A percentile compares a stretch with the other conserved stretches of the same genome.
These are phyloP conservation scores for Torymus tubicola DNA, from an alignment of 2,888 invertebrate genomes.

Conservation along the genomic window DNA sequence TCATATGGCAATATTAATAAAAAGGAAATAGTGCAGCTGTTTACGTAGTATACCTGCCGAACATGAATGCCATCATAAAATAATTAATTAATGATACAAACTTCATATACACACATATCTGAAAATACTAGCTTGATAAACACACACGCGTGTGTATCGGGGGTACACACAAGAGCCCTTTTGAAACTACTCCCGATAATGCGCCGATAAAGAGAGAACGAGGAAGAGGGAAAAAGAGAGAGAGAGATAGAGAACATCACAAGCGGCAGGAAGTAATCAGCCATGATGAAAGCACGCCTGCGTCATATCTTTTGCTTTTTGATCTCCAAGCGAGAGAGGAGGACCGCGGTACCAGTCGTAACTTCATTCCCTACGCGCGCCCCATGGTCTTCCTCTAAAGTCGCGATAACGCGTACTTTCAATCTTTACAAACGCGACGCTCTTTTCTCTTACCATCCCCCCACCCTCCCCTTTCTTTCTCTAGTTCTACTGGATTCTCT, in stretches of 20 bases:
- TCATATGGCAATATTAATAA: too few relatives aligned
- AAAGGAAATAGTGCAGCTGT: too few relatives aligned
- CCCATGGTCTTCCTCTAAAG: slow-evolving; percentile 39
- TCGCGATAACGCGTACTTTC: slow-evolving; percentile 39
- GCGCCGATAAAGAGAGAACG: slow-evolving; percentile 19
- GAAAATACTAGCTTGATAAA: not conserved
- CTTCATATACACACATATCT: not conserved
- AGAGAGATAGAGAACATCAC: not conserved
- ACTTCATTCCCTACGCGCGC: slow-evolving; percentile 28
- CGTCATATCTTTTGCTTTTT: slow-evolving; percentile 43
- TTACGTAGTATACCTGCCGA: too few relatives aligned
- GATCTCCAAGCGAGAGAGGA: slow-evolving; percentile 27
- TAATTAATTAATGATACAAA: too few relatives aligned
- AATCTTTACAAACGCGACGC: slow-evolving; percentile 15
- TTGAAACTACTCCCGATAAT: slow-evolving; percentile 40
- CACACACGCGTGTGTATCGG: too few relatives aligned
- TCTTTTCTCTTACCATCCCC: not conserved
- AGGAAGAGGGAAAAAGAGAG: slow-evolving; percentile 5
- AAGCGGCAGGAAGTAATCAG: slow-evolving; percentile 43
- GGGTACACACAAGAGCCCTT: not conserved
- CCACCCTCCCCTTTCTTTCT: not conserved
- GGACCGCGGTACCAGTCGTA: slow-evolving; percentile 26
- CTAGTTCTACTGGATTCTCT: not conserved
- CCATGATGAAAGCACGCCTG: slow-evolving; percentile 47
- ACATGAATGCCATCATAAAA: too few relatives aligned